These are phyloP conservation scores for Stenurella melanura DNA, from an alignment of 2,888 invertebrate species.

Conservation along the genomic window DNA sequence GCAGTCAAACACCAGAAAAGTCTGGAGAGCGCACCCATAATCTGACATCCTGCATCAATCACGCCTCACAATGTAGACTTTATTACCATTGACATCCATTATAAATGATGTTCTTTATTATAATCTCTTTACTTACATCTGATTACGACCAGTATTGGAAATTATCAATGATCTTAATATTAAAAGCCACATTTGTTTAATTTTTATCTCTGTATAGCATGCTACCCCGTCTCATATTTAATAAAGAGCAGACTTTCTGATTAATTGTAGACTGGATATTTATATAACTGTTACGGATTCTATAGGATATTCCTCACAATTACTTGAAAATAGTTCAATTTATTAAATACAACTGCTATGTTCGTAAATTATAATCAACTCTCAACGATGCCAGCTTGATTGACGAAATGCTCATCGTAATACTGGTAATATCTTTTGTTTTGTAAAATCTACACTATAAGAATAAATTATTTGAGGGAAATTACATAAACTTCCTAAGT, in stretches of 20 bases:
- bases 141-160: constrained; percentile 22
- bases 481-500: no score
- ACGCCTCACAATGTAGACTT: constrained; percentile 68
- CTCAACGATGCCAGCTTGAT: no score
- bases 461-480: no score
- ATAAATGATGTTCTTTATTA: constrained; percentile 65
- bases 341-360: no score
- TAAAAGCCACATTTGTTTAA: constrained; percentile 5
- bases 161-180: constrained; percentile 18
- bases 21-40: constrained; percentile 52
- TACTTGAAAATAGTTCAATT: no score
- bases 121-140: constrained; percentile 26
- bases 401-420: no score
- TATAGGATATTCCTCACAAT: no score
- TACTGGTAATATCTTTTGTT: no score
- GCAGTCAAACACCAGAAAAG: constrained; percentile 22
- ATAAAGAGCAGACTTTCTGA: no score
- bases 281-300: not conserved
- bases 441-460: no score
- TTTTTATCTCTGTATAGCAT: not conserved
- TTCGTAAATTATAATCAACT: no score
- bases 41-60: constrained; percentile 66
- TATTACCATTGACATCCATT: constrained; percentile 70
- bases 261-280: no score
- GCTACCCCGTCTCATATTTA: not conserved